These are phyloP conservation scores for Nemoura dubitans DNA, from an alignment of 2,888 invertebrate species.

Conservation along the genomic window DNA sequence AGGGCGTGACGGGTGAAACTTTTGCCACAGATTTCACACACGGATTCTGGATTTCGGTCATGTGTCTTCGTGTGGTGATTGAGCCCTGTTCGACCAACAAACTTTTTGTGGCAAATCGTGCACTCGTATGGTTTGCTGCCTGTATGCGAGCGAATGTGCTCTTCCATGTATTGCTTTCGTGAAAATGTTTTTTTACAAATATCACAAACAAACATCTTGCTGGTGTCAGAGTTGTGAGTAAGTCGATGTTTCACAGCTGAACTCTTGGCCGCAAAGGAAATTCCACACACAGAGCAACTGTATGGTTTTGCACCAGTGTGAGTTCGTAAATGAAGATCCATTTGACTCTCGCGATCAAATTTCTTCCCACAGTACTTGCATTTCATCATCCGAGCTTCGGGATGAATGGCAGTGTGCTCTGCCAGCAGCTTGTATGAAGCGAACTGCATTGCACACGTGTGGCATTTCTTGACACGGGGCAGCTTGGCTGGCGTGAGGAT, in stretches of 20 bases:
- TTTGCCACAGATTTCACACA: conserved; percentile 54
- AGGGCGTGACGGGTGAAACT: conserved; percentile 52
- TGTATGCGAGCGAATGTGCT: conserved; percentile 53
- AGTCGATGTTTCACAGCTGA: conserved; percentile 52
- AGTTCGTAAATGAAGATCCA: conserved; percentile 47
- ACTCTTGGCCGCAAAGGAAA: conserved; percentile 52
- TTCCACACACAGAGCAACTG: conserved; percentile 50
- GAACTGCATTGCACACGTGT: conserved; percentile 45
- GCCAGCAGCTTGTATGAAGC: conserved; percentile 36
- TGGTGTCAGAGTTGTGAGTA: conserved; percentile 50
- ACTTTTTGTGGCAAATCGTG: conserved; percentile 47
- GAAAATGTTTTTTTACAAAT: conserved; percentile 52
- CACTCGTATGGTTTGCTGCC: conserved; percentile 53
- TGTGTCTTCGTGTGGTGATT: conserved; percentile 50
- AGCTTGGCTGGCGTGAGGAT: neutral
- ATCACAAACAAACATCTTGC: conserved; percentile 51
- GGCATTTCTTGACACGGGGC: conserved; percentile 36
- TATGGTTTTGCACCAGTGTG: conserved; percentile 48
- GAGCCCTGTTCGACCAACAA: conserved; percentile 50
- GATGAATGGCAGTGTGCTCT: conserved; percentile 47
- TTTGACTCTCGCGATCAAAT: conserved; percentile 46
- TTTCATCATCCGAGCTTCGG: conserved; percentile 45
- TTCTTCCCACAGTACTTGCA: conserved; percentile 47
- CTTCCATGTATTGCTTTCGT: conserved; percentile 51
- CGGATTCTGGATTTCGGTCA: conserved; percentile 44